A percentile compares a stretch with the other conserved stretches of the same genome.
Evolutionary conservation across 2,113 vertebrate genomes (phyloP).

Genomic region (Malaclemys terrapin): DNA sequence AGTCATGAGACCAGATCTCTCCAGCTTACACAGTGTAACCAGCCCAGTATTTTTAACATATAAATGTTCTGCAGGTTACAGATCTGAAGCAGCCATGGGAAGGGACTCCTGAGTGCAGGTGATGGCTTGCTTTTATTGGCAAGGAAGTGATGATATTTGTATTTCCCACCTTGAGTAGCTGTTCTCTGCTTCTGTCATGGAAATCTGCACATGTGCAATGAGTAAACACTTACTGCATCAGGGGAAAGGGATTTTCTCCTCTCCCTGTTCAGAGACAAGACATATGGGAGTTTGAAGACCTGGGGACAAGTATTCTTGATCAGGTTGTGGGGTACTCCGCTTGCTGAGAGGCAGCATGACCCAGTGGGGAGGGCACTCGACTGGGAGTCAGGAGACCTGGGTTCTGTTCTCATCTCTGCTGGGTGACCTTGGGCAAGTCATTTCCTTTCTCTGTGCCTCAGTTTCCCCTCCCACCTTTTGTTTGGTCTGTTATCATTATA

Average conservation of each 20-base stretch:
- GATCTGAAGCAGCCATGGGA: background rate
- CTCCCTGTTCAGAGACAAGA: background rate
- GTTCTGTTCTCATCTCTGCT: background rate
- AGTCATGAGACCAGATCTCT: background rate
- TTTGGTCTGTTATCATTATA: background rate
- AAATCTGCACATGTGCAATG: background rate
- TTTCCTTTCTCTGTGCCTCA: background rate
- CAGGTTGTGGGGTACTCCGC: background rate
- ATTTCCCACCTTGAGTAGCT: background rate
- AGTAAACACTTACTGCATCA: background rate
- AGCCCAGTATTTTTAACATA: background rate
- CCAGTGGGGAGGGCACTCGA: background rate
- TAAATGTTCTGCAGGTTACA: background rate
- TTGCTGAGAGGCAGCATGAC: background rate
- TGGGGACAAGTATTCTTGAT: background rate
- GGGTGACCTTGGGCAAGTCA: background rate
- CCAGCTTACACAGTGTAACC: background rate
- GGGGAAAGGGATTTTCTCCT: background rate
- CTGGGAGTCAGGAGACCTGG: background rate
- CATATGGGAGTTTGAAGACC: background rate
- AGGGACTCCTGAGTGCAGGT: background rate
- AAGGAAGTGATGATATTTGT: background rate
- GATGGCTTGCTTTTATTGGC: background rate
- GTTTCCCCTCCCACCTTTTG: background rate
- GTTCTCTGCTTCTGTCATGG: background rate